These are phyloP conservation scores for Hirtodrosophila alboralis DNA, from an alignment of 2,888 invertebrate species.

Conservation along the genomic window DNA sequence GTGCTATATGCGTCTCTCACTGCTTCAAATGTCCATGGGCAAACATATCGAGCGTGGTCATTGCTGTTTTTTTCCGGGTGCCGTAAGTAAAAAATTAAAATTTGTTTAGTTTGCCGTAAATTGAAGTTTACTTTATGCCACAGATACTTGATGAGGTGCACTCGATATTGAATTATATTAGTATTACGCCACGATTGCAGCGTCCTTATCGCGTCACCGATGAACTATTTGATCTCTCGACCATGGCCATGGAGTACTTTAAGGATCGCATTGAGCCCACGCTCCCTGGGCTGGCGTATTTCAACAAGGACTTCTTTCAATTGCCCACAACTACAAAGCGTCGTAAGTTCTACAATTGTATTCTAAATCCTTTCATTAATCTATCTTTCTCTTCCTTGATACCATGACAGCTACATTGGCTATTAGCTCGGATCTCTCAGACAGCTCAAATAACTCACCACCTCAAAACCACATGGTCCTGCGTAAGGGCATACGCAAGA, in stretches of 20 bases:
- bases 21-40: constrained; percentile 96
- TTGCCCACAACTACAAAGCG: constrained; percentile 82
- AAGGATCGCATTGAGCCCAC: constrained; percentile 96
- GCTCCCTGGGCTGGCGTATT: constrained; percentile 94
- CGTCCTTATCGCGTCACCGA: constrained; percentile 97
- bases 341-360: constrained; percentile 59
- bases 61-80: constrained; percentile 97
- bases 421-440: constrained; percentile 81
- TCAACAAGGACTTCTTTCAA: constrained; percentile 93
- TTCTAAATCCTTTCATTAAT: not conserved
- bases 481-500: constrained; percentile 93
- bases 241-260: constrained; percentile 99
- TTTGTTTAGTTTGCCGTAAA: not conserved
- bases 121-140: constrained; percentile 61
- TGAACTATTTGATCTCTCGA: constrained; percentile 96
- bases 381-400: constrained; percentile 43
- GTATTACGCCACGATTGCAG: constrained; percentile 91
- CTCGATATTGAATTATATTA: constrained; percentile 92
- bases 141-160: constrained; percentile 96
- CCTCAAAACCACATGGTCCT: constrained; percentile 94
- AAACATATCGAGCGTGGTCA: constrained; percentile 97
- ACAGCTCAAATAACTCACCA: constrained; percentile 84
- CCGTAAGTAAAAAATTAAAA: constrained; percentile 86
- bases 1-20: constrained; percentile 94
- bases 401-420: constrained; percentile 79